These are phyloP conservation scores for Hippocampus zosterae DNA, from an alignment of 2,113 vertebrate genomes.

Conservation along the genomic window DNA sequence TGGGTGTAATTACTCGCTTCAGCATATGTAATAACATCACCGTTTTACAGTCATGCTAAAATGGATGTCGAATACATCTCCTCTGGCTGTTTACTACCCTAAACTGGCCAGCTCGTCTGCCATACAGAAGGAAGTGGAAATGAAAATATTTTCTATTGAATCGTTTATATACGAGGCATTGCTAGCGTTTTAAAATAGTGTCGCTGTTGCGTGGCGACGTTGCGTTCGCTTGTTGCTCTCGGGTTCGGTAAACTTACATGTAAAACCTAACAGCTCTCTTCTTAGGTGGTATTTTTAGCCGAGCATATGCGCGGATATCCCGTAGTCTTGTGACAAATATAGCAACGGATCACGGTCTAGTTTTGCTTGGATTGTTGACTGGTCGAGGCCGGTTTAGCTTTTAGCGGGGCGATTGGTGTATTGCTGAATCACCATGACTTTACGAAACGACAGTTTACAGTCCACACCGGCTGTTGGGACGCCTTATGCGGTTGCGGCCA, in stretches of 20 bases:
- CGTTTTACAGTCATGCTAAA: slow-evolving; percentile 42
- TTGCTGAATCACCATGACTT: slow-evolving; percentile 81
- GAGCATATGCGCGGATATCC: slow-evolving; percentile 8
- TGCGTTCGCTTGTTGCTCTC: slow-evolving; percentile 59
- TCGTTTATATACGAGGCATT: fast-evolving
- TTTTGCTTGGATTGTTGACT: slow-evolving; percentile 16
- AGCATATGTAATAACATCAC: slow-evolving; percentile 3
- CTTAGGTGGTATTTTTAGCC: slow-evolving; percentile 25
- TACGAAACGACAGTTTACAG: slow-evolving; percentile 41
- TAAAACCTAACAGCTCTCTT: not conserved
- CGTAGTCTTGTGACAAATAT: slow-evolving; percentile 3
- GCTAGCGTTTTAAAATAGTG: not conserved
- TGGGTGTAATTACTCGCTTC: not conserved
- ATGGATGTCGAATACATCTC: slow-evolving; percentile 46
- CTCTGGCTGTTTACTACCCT: slow-evolving; percentile 67
- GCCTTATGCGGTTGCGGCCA: slow-evolving; percentile 22
- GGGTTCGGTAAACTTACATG: not conserved
- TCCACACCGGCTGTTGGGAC: slow-evolving; percentile 43
- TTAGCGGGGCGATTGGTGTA: slow-evolving; percentile 46
- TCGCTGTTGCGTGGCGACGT: slow-evolving; percentile 16
- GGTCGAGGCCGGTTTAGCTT: slow-evolving; percentile 13
- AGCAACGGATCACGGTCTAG: not conserved
- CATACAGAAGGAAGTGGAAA: not conserved
- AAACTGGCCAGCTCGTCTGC: slow-evolving; percentile 29
- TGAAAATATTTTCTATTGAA: not conserved